Evolutionary conservation across 2,113 vertebrate genomes (phyloP).

Genomic region (Etheostoma spectabile): DNA sequence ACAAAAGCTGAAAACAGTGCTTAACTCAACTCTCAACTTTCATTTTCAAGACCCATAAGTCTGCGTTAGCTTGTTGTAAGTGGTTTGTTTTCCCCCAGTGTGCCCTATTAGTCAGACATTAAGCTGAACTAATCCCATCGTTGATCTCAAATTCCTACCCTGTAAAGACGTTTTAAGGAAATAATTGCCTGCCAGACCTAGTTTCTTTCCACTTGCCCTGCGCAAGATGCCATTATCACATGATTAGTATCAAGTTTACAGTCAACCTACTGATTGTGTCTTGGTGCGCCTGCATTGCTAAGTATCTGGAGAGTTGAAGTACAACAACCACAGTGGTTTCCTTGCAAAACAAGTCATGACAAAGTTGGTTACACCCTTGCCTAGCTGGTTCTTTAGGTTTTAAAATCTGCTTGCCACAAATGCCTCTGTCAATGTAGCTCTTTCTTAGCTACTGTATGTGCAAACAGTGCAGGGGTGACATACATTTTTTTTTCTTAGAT

Average conservation of each 20-base stretch:
- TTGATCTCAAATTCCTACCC: slow-evolving; percentile 56
- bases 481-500: too few relatives aligned
- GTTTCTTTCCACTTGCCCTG: slow-evolving; percentile 16
- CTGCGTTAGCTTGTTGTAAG: neutral
- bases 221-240: slow-evolving; percentile 25
- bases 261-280: neutral
- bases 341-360: slow-evolving; percentile 36
- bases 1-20: neutral
- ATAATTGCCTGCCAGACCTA: neutral
- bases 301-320: neutral
- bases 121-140: slow-evolving; percentile 48
- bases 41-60: slow-evolving; percentile 5
- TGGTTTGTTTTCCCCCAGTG: slow-evolving; percentile 17
- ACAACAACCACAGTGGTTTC: slow-evolving; percentile 35
- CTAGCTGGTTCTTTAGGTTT: slow-evolving; percentile 33
- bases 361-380: slow-evolving; percentile 35
- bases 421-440: slow-evolving; percentile 8
- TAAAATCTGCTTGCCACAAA: slow-evolving; percentile 4
- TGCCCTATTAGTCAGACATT: slow-evolving; percentile 34
- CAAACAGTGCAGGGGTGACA: neutral
- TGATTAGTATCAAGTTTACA: slow-evolving; percentile 27
- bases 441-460: neutral
- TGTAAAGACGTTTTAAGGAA: slow-evolving; percentile 4
- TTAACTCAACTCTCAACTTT: neutral
- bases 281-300: neutral